Evolutionary conservation across 2,888 invertebrate species (phyloP).

Genomic region (Zygothrica quintamaculata): DNA sequence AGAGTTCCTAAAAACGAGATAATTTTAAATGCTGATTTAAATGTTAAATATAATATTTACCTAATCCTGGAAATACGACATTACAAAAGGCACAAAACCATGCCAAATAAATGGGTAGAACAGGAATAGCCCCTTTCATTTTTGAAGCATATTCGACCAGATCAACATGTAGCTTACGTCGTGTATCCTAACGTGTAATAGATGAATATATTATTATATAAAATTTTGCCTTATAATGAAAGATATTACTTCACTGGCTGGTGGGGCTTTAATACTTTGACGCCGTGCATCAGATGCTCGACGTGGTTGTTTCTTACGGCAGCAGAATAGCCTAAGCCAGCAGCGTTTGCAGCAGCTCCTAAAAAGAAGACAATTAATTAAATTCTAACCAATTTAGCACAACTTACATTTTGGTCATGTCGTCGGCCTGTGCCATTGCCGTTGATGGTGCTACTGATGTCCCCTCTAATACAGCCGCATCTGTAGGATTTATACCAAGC

Average conservation of each 20-base stretch:
- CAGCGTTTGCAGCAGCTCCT: slow-evolving; percentile 83
- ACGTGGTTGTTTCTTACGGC: slow-evolving; percentile 85
- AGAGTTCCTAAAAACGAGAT: slow-evolving; percentile 91
- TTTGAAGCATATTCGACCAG: slow-evolving; percentile 93
- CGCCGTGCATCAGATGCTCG: slow-evolving; percentile 84
- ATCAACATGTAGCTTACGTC: slow-evolving; percentile 90
- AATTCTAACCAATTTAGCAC: background rate
- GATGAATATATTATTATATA: background rate
- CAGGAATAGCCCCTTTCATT: slow-evolving; percentile 96
- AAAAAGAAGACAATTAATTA: no score
- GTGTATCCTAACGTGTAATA: slow-evolving; percentile 87
- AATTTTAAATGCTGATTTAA: no score
- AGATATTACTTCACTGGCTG: slow-evolving; percentile 80
- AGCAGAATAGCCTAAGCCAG: slow-evolving; percentile 83
- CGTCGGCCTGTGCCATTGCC: slow-evolving; percentile 35
- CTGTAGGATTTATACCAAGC: slow-evolving; percentile 70
- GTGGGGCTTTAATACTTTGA: slow-evolving; percentile 87
- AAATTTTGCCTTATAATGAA: no score
- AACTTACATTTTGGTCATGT: slow-evolving; percentile 51
- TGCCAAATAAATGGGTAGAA: slow-evolving; percentile 93
- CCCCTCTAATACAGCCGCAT: slow-evolving; percentile 86
- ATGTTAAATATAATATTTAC: slow-evolving; percentile 83
- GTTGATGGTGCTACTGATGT: slow-evolving; percentile 82
- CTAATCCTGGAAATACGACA: slow-evolving; percentile 91
- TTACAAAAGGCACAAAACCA: slow-evolving; percentile 95